Evolutionary conservation across 1,140 invertebrate genomes (phyloP).

Genomic region (Camponotus floridanus): DNA sequence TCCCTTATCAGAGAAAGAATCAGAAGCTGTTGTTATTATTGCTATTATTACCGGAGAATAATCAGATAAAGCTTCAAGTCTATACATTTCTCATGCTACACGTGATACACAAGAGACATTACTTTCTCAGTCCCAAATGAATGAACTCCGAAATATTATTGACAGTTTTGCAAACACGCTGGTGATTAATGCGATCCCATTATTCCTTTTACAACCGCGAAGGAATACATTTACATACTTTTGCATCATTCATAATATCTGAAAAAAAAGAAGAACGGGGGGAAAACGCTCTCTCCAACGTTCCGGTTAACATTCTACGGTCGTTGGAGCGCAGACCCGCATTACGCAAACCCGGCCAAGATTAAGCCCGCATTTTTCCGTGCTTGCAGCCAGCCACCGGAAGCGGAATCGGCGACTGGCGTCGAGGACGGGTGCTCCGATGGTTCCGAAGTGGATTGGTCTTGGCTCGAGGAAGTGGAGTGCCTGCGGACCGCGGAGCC

Average conservation of each 20-base stretch:
- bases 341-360: not conserved
- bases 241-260: not conserved
- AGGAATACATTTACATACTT: not conserved
- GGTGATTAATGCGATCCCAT: not conserved
- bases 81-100: not conserved
- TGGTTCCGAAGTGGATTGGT: constrained; percentile 85
- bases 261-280: not conserved
- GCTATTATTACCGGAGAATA: not conserved
- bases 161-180: not conserved
- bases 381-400: constrained; percentile 20
- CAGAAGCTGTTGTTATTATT: not conserved
- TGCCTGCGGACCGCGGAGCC: constrained; percentile 55
- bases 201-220: not conserved
- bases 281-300: not conserved
- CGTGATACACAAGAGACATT: not conserved
- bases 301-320: not conserved
- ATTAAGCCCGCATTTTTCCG: constrained; percentile 33
- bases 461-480: constrained; percentile 84
- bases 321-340: constrained; percentile 16
- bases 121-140: not conserved
- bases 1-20: not conserved
- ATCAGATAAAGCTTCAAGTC: not conserved
- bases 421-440: constrained; percentile 76
- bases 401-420: constrained; percentile 16
- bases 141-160: not conserved